A percentile compares a stretch with the other conserved stretches of the same genome.
Conservation (phyloP, 2,113 vertebrate species). For the Ramphastos sulfuratus region DNA sequence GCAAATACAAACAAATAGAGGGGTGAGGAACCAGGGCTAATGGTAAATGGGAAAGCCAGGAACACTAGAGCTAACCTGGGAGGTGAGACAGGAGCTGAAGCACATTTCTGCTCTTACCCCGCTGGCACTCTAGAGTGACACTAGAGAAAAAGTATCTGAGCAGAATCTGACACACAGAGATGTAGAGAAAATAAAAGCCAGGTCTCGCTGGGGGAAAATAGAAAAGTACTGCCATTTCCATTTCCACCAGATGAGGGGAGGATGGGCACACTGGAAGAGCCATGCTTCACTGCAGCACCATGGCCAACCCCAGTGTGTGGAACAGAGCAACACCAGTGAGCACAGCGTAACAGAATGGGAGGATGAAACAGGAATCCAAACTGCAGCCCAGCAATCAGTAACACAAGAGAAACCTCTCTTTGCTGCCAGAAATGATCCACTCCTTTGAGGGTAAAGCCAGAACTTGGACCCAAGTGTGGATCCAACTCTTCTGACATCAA, state of each 20-base stretch:
- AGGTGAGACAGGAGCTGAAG: background rate
- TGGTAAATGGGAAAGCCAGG: background rate
- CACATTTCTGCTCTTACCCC: background rate
- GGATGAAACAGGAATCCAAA: background rate
- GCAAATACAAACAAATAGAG: background rate
- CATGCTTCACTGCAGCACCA: background rate
- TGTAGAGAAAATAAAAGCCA: background rate
- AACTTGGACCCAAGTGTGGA: background rate
- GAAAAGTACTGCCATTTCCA: background rate
- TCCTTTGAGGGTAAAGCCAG: background rate
- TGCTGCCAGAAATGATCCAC: background rate
- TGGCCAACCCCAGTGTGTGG: fast-evolving
- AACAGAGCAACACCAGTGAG: background rate
- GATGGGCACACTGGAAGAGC: background rate
- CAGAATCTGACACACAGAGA: background rate
- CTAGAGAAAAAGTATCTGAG: background rate
- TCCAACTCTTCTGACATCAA: background rate
- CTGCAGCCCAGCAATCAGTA: background rate
- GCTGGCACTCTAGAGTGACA: background rate
- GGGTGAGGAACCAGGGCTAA: background rate
- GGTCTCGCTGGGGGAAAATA: background rate
- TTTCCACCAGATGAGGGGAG: background rate
- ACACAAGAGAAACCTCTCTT: background rate
- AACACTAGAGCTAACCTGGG: background rate
- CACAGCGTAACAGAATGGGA: background rate